Evolutionary conservation across 2,113 vertebrate genomes (phyloP).

Genomic region (Chaetodon auriga): DNA sequence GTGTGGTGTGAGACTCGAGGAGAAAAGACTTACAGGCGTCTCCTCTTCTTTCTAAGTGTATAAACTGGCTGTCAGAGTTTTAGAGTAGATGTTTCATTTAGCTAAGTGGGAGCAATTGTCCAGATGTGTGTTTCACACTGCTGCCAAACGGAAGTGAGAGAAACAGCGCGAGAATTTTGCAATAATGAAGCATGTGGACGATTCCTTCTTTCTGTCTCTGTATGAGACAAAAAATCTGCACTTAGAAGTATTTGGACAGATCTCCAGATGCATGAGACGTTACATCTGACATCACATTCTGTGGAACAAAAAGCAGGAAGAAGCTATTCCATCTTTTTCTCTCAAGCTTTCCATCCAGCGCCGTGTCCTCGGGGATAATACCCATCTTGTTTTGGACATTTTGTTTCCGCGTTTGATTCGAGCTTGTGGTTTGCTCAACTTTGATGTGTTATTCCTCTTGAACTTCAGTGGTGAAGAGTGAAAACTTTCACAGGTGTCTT

Average conservation of each 20-base stretch:
- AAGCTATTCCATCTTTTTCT: background rate
- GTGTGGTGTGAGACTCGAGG: background rate
- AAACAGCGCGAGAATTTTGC: background rate
- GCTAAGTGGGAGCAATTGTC: background rate
- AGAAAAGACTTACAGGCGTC: background rate
- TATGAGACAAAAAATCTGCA: background rate
- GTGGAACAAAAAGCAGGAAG: background rate
- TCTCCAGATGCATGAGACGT: background rate
- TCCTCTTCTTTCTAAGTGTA: background rate
- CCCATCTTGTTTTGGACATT: constrained; percentile 27
- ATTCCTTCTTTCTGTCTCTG: background rate
- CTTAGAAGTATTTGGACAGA: background rate
- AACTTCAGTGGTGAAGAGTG: constrained; percentile 14
- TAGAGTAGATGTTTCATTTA: constrained; percentile 20
- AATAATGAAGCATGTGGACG: background rate
- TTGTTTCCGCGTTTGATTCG: constrained; percentile 25
- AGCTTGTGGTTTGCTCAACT: constrained; percentile 5
- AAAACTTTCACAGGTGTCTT: constrained; percentile 10
- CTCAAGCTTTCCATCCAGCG: background rate
- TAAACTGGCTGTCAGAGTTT: background rate
- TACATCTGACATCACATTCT: background rate
- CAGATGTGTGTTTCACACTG: background rate
- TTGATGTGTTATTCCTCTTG: constrained; percentile 35
- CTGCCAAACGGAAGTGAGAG: background rate
- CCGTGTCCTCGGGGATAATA: background rate